These are phyloP conservation scores for Oppia nitens DNA, from an alignment of 1,140 invertebrate genomes.

Conservation along the genomic window DNA sequence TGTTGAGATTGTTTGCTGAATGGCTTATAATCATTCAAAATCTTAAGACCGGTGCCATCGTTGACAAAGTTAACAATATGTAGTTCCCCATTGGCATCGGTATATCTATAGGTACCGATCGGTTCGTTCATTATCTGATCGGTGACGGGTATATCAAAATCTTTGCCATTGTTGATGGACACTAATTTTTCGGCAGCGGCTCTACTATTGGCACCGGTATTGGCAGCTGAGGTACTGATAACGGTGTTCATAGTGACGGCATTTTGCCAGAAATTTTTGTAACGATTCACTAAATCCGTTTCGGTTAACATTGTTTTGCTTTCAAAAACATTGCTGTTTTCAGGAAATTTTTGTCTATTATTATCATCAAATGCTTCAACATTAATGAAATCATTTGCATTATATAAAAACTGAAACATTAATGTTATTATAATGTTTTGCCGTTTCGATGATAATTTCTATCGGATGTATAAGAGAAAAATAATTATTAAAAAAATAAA, in stretches of 20 bases:
- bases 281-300: background rate
- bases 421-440: too few relatives aligned
- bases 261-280: background rate
- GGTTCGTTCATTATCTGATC: background rate
- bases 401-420: too few relatives aligned
- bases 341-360: too few relatives aligned
- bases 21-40: constrained; percentile 1
- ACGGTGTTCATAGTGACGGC: background rate
- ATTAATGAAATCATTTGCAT: too few relatives aligned
- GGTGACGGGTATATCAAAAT: background rate
- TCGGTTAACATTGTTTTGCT: background rate
- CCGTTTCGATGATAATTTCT: too few relatives aligned
- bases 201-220: background rate
- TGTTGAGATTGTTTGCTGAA: background rate
- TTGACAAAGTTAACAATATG: constrained; percentile 4
- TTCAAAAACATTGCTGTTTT: too few relatives aligned
- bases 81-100: background rate
- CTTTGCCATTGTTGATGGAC: background rate
- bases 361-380: too few relatives aligned
- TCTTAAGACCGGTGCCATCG: background rate
- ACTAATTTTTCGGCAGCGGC: background rate
- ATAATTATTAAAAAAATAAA: too few relatives aligned
- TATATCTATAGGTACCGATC: background rate
- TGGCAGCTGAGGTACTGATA: too few relatives aligned
- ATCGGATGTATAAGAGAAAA: too few relatives aligned